phyloP scores from a whole-genome alignment of 2,113 vertebrate genomes.

The Galeopterus variegatus region DNA sequence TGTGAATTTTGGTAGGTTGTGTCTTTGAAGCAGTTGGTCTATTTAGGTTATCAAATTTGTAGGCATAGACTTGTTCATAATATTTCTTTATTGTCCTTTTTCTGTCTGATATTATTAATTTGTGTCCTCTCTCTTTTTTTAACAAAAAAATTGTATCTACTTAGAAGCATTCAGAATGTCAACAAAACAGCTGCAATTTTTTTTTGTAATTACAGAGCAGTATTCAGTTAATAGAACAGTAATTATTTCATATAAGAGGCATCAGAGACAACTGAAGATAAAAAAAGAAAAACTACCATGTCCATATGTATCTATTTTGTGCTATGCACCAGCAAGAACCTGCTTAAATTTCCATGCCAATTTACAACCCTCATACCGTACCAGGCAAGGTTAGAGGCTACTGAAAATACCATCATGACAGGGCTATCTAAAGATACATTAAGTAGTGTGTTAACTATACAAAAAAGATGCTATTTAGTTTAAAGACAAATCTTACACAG shows the following conservation, averaged over 20 bases:
- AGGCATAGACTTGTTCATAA: neutral
- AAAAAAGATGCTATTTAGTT: constrained; percentile 58
- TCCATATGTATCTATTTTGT: constrained; percentile 93
- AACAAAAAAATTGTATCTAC: too few relatives aligned
- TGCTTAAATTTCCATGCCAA: constrained; percentile 91
- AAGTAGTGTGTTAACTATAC: too few relatives aligned
- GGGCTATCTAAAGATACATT: too few relatives aligned
- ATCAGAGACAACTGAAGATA: too few relatives aligned
- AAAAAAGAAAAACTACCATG: constrained; percentile 88
- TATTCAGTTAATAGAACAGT: too few relatives aligned
- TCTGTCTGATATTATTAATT: neutral
- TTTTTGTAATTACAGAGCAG: too few relatives aligned
- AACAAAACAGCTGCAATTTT: too few relatives aligned
- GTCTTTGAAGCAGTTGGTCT: neutral
- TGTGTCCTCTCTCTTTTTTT: neutral
- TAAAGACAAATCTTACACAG: constrained; percentile 98
- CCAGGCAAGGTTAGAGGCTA: too few relatives aligned
- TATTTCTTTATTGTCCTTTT: neutral
- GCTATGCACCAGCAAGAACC: constrained; percentile 94
- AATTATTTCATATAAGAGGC: too few relatives aligned
- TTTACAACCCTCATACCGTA: constrained; percentile 94
- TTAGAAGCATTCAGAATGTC: too few relatives aligned
- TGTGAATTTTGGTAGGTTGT: neutral
- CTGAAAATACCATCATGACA: too few relatives aligned
- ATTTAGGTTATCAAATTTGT: neutral